Percentiles rank a stretch among this genome's conserved stretches.
These are phyloP conservation scores for Antechinus stuartii DNA, from an alignment of 2,113 vertebrate species.

Conservation along the genomic window DNA sequence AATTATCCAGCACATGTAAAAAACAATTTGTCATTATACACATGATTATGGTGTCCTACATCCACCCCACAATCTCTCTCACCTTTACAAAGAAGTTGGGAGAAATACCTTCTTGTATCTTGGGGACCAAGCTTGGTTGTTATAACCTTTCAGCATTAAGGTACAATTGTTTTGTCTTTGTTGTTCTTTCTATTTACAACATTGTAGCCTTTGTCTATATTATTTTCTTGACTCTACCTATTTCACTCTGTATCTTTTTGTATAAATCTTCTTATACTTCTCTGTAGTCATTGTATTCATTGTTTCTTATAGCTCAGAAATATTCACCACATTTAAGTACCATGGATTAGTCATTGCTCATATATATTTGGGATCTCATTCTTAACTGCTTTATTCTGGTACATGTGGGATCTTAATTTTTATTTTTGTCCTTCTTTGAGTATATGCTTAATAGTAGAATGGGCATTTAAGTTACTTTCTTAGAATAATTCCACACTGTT, in stretches of 20 bases:
- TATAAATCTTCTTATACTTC: neutral
- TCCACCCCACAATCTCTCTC: neutral
- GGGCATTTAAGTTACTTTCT: no score
- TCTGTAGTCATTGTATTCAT: neutral
- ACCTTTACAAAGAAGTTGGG: neutral
- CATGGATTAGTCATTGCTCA: neutral
- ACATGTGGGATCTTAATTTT: neutral
- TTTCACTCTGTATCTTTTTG: neutral
- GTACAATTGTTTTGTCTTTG: neutral
- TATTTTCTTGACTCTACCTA: neutral
- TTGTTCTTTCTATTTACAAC: neutral
- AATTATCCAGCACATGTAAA: neutral
- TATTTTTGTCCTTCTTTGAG: neutral
- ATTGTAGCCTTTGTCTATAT: neutral
- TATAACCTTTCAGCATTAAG: neutral
- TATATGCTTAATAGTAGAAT: neutral
- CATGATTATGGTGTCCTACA: neutral
- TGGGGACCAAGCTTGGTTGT: neutral
- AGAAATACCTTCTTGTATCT: no score
- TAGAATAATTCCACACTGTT: neutral
- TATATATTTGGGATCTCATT: neutral
- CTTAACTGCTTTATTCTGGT: neutral
- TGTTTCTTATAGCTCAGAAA: neutral
- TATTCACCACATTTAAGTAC: neutral
- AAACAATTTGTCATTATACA: neutral